A percentile compares a stretch with the other conserved stretches of the same genome.
These are phyloP conservation scores for Maccullochella peelii DNA, from an alignment of 2,113 vertebrate genomes.

Conservation along the genomic window DNA sequence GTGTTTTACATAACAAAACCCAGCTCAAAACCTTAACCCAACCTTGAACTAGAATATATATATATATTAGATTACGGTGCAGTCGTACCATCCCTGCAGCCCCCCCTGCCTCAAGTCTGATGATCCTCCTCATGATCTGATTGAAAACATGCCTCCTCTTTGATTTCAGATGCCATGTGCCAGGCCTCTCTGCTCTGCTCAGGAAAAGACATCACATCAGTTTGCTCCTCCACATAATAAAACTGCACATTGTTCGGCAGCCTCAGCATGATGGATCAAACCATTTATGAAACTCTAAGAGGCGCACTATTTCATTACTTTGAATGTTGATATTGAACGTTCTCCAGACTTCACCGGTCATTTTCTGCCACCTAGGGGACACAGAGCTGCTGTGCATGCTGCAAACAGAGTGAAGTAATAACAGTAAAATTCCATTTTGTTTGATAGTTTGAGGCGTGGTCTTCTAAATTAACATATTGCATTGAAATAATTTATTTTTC, in stretches of 20 bases:
- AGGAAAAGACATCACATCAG: not conserved
- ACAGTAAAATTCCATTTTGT: not conserved
- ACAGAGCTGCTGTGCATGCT: not conserved
- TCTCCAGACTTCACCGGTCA: not conserved
- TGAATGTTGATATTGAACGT: not conserved
- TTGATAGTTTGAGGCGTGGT: not conserved
- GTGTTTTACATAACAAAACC: too few species aligned
- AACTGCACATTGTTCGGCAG: not conserved
- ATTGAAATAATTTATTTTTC: not conserved
- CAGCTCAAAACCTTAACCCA: too few species aligned
- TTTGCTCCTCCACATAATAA: not conserved
- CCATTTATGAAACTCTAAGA: not conserved
- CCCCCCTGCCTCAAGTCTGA: not conserved
- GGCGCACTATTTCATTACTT: not conserved
- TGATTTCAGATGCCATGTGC: not conserved
- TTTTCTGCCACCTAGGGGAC: slow-evolving; percentile 10
- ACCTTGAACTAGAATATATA: too few species aligned
- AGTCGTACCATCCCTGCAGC: not conserved
- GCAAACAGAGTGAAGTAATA: not conserved
- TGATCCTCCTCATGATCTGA: not conserved
- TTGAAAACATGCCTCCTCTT: slow-evolving; percentile 6
- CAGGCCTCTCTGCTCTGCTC: slow-evolving; percentile 1
- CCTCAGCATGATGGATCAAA: not conserved
- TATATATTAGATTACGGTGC: not conserved
- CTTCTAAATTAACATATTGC: not conserved